Percentiles rank a stretch among this genome's conserved stretches.
phyloP scores from a whole-genome alignment of 2,113 vertebrate species.

The Menidia beryllina region DNA sequence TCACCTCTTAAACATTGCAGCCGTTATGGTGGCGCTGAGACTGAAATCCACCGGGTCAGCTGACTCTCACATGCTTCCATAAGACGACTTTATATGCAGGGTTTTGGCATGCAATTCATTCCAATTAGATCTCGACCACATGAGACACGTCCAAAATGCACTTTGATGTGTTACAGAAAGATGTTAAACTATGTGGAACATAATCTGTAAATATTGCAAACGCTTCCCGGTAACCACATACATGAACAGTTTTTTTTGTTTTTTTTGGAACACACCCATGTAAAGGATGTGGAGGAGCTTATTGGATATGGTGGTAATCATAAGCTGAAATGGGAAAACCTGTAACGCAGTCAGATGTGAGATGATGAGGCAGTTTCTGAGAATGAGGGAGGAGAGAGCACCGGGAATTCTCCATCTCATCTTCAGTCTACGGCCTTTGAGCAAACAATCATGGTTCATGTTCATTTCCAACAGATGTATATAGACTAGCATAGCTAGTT shows the following conservation, averaged over 20 bases:
- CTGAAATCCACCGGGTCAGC: conserved; percentile 71
- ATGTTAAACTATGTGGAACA: background rate
- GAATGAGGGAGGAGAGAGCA: background rate
- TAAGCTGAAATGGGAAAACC: too few species aligned
- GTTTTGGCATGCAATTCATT: background rate
- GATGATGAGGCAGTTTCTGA: too few species aligned
- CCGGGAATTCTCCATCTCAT: conserved; percentile 39
- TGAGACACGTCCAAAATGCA: background rate
- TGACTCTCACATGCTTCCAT: conserved; percentile 76
- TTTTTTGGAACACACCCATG: too few species aligned
- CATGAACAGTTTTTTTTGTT: too few species aligned
- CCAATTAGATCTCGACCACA: background rate
- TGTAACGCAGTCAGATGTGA: too few species aligned
- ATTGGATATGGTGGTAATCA: too few species aligned
- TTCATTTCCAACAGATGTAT: background rate
- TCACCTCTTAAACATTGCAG: conserved; percentile 28
- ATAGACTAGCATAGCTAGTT: background rate
- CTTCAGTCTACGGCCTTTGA: background rate
- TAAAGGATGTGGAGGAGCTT: too few species aligned
- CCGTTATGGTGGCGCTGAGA: conserved; percentile 42
- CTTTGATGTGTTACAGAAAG: background rate
- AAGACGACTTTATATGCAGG: conserved; percentile 26
- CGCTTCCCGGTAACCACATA: too few species aligned
- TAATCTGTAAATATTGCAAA: conserved; percentile 17
- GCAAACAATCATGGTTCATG: background rate